Conservation (phyloP, 2,797 vertebrate genomes). For the Anolis apletophallus region DNA sequence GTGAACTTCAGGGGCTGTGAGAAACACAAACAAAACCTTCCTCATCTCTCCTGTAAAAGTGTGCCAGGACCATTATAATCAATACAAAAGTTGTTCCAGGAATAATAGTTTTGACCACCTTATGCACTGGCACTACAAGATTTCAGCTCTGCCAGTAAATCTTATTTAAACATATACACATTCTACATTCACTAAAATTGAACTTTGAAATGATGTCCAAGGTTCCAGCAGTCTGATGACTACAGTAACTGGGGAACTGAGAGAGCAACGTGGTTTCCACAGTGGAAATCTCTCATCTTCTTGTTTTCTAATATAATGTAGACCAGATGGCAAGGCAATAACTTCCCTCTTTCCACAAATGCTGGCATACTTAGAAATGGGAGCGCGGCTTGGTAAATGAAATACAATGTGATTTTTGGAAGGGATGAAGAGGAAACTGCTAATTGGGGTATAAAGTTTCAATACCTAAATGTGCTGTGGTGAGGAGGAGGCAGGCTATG, state of each 20-base stretch:
- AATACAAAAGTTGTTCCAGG: neutral
- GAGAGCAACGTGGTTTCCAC: conserved; percentile 40
- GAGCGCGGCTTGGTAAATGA: conserved; percentile 59
- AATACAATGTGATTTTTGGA: conserved; percentile 50
- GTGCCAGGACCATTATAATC: neutral
- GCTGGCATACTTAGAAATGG: conserved; percentile 60
- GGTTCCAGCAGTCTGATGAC: conserved; percentile 20
- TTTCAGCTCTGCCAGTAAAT: neutral
- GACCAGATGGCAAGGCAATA: conserved; percentile 71
- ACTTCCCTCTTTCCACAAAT: conserved; percentile 36
- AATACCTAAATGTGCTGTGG: conserved; percentile 46
- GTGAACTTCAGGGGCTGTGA: too few relatives aligned
- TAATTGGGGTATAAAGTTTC: conserved; percentile 52
- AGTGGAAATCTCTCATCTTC: conserved; percentile 56
- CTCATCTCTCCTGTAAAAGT: too few relatives aligned
- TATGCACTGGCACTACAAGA: neutral
- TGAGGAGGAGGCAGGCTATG: conserved; percentile 23
- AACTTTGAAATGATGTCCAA: conserved; percentile 9
- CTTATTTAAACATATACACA: neutral
- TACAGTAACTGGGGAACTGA: neutral
- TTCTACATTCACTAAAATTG: neutral
- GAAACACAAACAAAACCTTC: too few relatives aligned
- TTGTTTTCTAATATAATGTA: conserved; percentile 58
- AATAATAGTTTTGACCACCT: neutral
- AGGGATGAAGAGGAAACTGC: conserved; percentile 44